A percentile compares a stretch with the other conserved stretches of the same genome.
Conservation (phyloP, 1,140 invertebrate species). For the Calliphora vicina region DNA sequence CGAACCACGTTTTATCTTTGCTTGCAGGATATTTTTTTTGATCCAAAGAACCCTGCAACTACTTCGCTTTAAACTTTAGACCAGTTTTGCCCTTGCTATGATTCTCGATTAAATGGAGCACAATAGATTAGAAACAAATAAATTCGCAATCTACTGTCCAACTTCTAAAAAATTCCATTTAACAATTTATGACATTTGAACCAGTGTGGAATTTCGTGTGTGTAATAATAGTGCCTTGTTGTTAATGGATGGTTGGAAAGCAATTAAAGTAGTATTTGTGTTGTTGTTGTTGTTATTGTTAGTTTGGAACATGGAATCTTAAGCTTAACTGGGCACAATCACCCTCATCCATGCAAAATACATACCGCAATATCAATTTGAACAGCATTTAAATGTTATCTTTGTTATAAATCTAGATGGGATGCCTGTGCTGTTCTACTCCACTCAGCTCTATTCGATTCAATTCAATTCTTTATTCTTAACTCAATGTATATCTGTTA, state of each 20-base stretch:
- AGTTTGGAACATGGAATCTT: conserved; percentile 18
- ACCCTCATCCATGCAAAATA: conserved; percentile 25
- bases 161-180: no score
- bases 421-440: not conserved
- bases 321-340: conserved; percentile 10
- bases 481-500: no score
- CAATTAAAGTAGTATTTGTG: conserved; percentile 28
- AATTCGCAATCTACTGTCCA: no score
- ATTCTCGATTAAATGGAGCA: no score
- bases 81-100: no score
- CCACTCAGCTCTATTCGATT: not conserved
- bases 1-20: no score
- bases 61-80: no score
- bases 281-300: not conserved
- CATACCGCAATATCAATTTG: conserved; percentile 21
- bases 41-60: no score
- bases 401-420: conserved; percentile 31
- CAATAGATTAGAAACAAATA: no score
- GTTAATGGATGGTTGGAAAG: conserved; percentile 24
- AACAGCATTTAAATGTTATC: conserved; percentile 25
- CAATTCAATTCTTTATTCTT: not conserved
- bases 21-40: no score
- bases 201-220: not conserved
- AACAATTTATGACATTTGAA: not conserved
- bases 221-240: not conserved